A percentile compares a stretch with the other conserved stretches of the same genome.
These are phyloP conservation scores for Brachionus paranguensis DNA, from an alignment of 1,140 invertebrate species.

Conservation along the genomic window DNA sequence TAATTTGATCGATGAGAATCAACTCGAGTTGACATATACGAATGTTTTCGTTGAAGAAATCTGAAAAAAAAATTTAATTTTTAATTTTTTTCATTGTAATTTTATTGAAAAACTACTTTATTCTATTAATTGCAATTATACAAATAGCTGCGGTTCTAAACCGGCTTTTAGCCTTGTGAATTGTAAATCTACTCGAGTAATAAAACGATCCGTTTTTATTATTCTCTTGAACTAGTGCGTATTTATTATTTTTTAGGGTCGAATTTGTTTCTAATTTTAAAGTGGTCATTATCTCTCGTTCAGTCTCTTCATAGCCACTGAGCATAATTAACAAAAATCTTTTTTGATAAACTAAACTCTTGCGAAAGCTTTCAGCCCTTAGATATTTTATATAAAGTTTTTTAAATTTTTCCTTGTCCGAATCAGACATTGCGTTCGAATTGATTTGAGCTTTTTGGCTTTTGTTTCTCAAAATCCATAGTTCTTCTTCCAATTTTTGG, in stretches of 20 bases:
- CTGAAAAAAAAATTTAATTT: neutral
- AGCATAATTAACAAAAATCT: conserved; percentile 68
- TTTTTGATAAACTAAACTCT: conserved; percentile 77
- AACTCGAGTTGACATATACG: neutral
- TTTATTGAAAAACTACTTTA: neutral
- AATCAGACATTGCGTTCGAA: conserved; percentile 40
- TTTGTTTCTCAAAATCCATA: conserved; percentile 44
- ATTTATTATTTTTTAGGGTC: neutral
- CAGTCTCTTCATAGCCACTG: conserved; percentile 62
- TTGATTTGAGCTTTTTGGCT: neutral
- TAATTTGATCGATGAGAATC: conserved; percentile 3
- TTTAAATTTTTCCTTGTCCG: conserved; percentile 58
- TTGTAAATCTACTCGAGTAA: conserved; percentile 29
- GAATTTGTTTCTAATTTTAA: conserved; percentile 10
- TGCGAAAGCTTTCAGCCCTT: conserved; percentile 70
- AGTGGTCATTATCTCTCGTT: conserved; percentile 49
- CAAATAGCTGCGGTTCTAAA: conserved; percentile 39
- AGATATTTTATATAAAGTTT: conserved; percentile 70
- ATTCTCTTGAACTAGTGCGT: neutral
- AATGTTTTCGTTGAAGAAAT: conserved; percentile 37
- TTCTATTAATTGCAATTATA: conserved; percentile 34
- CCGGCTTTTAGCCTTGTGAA: conserved; percentile 22
- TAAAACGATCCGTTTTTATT: conserved; percentile 39
- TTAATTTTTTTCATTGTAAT: neutral
- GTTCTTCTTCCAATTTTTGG: conserved; percentile 45